A percentile compares a stretch with the other conserved stretches of the same genome.
Conservation (phyloP, 2,113 vertebrate species). For the Meles meles region DNA sequence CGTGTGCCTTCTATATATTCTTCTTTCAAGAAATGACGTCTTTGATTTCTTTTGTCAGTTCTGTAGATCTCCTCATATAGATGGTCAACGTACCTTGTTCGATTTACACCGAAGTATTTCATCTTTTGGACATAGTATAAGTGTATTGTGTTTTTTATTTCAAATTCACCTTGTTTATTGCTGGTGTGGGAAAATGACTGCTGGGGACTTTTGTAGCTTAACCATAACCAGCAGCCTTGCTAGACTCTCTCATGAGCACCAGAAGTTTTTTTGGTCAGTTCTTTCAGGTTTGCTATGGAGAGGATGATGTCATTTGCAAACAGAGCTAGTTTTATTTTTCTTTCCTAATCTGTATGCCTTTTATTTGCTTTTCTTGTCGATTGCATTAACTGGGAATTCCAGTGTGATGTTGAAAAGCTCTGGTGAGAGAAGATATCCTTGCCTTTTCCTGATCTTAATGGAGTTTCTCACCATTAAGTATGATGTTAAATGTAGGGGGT, state of each 20-base stretch:
- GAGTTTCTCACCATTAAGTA: neutral
- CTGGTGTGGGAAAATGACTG: neutral
- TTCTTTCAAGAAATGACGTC: neutral
- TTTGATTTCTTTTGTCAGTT: neutral
- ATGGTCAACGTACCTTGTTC: neutral
- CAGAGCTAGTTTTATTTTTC: neutral
- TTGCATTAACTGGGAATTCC: neutral
- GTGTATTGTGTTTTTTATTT: neutral
- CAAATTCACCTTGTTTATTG: neutral
- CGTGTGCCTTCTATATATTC: neutral
- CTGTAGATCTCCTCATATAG: neutral
- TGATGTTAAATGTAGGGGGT: neutral
- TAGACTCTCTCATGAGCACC: neutral
- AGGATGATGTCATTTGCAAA: neutral
- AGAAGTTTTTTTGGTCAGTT: neutral
- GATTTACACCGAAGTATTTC: neutral
- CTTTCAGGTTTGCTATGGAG: neutral
- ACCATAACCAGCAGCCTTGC: neutral
- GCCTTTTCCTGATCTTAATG: neutral
- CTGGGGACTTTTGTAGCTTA: neutral
- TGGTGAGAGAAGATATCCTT: neutral
- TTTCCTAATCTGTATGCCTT: neutral
- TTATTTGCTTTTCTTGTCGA: neutral
- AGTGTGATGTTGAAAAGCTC: neutral
- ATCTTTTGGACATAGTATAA: neutral